phyloP scores from a whole-genome alignment of 2,888 invertebrate genomes.

The Spialia ferax region DNA sequence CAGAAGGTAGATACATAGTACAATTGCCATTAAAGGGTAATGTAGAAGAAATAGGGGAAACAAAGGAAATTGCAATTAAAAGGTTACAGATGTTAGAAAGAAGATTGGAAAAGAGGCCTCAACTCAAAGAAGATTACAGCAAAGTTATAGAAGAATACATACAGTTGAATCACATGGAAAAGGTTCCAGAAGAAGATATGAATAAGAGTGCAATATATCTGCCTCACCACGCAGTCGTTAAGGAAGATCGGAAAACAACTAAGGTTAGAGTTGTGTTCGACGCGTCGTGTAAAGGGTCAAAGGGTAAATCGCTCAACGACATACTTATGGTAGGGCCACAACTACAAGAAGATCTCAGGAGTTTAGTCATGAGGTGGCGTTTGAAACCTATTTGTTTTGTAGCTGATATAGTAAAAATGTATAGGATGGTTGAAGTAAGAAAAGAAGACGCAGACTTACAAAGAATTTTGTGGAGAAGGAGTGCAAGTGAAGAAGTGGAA shows the following conservation, averaged over 20 bases:
- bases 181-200: not conserved
- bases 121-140: slow-evolving; percentile 1
- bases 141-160: not conserved
- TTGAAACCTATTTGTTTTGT: slow-evolving; percentile 13
- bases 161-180: slow-evolving; percentile 1
- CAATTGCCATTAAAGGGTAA: not conserved
- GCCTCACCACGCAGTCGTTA: slow-evolving; percentile 30
- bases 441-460: slow-evolving; percentile 5
- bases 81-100: not conserved
- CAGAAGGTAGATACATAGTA: not conserved
- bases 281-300: slow-evolving; percentile 21
- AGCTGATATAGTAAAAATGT: slow-evolving; percentile 5
- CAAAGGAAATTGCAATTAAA: not conserved
- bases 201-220: slow-evolving; percentile 17
- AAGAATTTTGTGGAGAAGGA: slow-evolving; percentile 15
- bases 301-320: slow-evolving; percentile 21
- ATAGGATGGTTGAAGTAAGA: not conserved
- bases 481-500: not conserved
- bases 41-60: not conserved
- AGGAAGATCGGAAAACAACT: slow-evolving; percentile 19
- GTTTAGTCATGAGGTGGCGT: slow-evolving; percentile 34
- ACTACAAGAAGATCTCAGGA: slow-evolving; percentile 35
- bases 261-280: slow-evolving; percentile 24
- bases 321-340: slow-evolving; percentile 23
- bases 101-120: not conserved